Evolutionary conservation across 2,888 invertebrate genomes (phyloP).

Genomic region (Carterocephalus palaemon): DNA sequence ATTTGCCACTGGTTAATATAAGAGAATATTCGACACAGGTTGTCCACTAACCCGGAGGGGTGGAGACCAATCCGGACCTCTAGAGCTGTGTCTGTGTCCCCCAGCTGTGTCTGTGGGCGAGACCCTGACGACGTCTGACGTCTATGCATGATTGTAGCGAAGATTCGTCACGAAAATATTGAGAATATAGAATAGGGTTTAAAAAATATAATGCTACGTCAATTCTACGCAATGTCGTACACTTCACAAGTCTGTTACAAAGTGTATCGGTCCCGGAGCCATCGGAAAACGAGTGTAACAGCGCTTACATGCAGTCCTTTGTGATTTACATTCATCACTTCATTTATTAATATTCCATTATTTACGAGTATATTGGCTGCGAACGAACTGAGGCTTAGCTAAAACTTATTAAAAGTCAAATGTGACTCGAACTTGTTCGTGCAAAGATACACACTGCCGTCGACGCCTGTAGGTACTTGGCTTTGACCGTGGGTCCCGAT

Average conservation of each 20-base stretch:
- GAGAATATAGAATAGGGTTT: no score
- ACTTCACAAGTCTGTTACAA: slow-evolving; percentile 26
- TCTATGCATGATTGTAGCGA: background rate
- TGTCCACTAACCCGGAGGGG: no score
- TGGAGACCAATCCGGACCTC: no score
- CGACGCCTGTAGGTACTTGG: no score
- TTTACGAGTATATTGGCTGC: slow-evolving; percentile 5
- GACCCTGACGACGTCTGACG: background rate
- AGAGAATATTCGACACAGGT: no score
- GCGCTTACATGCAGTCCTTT: slow-evolving; percentile 61
- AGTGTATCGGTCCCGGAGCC: slow-evolving; percentile 40
- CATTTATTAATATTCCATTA: slow-evolving; percentile 39
- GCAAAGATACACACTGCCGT: no score
- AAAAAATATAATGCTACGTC: no score
- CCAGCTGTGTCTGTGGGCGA: no score
- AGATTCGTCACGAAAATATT: no score
- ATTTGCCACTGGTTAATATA: no score
- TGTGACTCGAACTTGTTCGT: background rate
- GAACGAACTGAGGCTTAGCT: no score
- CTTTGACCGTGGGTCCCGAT: background rate
- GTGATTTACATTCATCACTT: slow-evolving; percentile 48
- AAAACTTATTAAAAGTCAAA: background rate
- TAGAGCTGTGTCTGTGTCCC: background rate
- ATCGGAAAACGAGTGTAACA: slow-evolving; percentile 55
- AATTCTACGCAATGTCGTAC: slow-evolving; percentile 23